Evolutionary conservation across 2,797 vertebrate genomes (phyloP), one percentile per base, ranked within the genome.

Genomic region (Pangasius macronema): DNA sequence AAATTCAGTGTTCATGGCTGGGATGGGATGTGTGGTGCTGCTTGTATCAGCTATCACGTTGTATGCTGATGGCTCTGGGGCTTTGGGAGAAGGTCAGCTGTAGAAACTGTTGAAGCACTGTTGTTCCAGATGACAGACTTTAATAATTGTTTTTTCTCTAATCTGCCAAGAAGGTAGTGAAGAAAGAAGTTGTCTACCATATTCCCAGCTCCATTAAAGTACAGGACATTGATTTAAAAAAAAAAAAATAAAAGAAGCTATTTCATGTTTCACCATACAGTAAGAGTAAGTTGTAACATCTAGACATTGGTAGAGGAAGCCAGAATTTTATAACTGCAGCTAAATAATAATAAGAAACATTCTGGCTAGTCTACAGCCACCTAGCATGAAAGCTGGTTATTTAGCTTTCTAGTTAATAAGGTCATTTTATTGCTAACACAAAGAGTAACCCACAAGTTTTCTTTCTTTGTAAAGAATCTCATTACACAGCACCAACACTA

Each of bases 101-200:
- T 83, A 88, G 92, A 85, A 89, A 89, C 90, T 85, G 88, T 90
- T 89, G 87, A 93, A 93, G 92, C 92, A 87, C 87, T 86, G 90
- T 90, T 83, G 94, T 95, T 95, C 93, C 94, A 93, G 92, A 88
- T 94, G 95, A 93, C 85, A 86, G 93, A 92, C 83, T 94, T 94
- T 91, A 86, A 83, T 94, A 95, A 95, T 95, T 95, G 91, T 94
- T 92, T 30, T 33, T 86, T 91, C 90, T 92, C 89, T 88, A 93
- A 94, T 94, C 86, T 90, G 83, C 86, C 33, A 87, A 39, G 63
- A 82, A 61, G 36, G 22, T 14, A 61, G 20, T 39, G 55, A 59
- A 42, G 22, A 80, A 80, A 59, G 11, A 81, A 24, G 76, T 79
- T 3, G 0, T 2, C 18, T 79, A 53, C 39, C 10, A 27, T 9